Conservation (phyloP, 2,113 vertebrate species). For the Bubo blakistoni region DNA sequence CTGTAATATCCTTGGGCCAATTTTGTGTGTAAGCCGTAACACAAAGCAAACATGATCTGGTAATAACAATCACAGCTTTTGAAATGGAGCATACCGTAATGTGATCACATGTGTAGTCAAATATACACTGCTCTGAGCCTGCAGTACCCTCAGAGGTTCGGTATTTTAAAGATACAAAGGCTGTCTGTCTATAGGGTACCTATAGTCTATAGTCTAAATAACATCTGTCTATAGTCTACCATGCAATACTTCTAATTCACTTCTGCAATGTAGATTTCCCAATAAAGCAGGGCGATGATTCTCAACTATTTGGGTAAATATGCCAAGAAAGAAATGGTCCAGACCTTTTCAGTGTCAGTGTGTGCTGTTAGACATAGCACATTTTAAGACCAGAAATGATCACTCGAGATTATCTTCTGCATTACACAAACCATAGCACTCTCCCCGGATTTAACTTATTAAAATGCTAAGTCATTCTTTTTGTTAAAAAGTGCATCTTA, state of each 20-base stretch:
- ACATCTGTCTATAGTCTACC: background rate
- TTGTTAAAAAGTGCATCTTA: background rate
- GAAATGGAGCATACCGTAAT: background rate
- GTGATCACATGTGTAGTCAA: background rate
- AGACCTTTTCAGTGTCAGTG: background rate
- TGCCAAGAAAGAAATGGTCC: background rate
- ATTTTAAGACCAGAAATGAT: background rate
- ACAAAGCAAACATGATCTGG: background rate
- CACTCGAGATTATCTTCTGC: background rate
- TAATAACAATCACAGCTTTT: background rate
- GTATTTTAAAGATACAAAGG: background rate
- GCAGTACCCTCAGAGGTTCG: background rate
- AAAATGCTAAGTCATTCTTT: background rate
- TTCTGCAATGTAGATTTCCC: background rate
- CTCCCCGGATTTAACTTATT: background rate
- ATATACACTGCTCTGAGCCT: background rate
- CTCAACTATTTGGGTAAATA: background rate
- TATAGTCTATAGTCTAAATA: background rate
- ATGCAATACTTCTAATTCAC: background rate
- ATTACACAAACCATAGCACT: background rate
- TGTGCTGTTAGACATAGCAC: background rate
- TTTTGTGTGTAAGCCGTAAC: background rate
- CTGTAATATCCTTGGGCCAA: conserved; percentile 7
- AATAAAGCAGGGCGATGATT: background rate
- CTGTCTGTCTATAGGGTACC: background rate